A percentile compares a stretch with the other conserved stretches of the same genome.
Conservation (phyloP, 2,888 invertebrate species). For the Drosophila sordidula region DNA sequence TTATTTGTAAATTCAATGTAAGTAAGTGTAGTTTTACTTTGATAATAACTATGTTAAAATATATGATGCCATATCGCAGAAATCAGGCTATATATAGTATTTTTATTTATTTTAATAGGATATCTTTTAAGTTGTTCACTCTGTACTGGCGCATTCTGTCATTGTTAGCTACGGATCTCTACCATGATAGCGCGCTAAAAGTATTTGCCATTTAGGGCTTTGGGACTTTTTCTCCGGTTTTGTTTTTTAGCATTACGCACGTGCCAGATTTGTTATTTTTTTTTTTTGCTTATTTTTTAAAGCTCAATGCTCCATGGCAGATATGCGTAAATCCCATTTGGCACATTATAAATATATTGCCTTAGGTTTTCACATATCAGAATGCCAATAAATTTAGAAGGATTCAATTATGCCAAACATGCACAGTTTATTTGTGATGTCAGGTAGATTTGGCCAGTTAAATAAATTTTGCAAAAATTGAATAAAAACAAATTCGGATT, state of each 20-base stretch:
- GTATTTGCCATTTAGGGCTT: conserved; percentile 33
- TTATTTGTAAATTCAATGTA: too few relatives aligned
- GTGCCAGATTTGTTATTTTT: conserved; percentile 25
- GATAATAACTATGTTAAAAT: too few relatives aligned
- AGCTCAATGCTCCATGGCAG: not conserved
- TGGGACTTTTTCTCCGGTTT: conserved; percentile 8
- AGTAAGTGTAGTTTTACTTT: too few relatives aligned
- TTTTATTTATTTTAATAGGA: not conserved
- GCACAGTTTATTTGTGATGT: conserved; percentile 4
- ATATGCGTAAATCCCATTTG: conserved; percentile 29
- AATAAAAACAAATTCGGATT: not conserved
- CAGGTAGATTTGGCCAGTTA: not conserved
- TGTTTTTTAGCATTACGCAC: conserved; percentile 23
- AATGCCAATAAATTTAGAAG: conserved; percentile 22
- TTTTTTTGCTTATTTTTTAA: not conserved
- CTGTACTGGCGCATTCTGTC: not conserved
- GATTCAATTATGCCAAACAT: conserved; percentile 39
- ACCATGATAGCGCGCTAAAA: conserved; percentile 27
- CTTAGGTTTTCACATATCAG: conserved; percentile 7
- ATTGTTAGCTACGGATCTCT: conserved; percentile 17
- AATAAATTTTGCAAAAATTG: not conserved
- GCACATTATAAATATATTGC: conserved; percentile 40
- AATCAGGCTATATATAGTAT: too few relatives aligned
- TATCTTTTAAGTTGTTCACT: not conserved
- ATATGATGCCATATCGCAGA: too few relatives aligned